Evolutionary conservation across 2,888 invertebrate species (phyloP).

Genomic region (Tupiocoris notatus): DNA sequence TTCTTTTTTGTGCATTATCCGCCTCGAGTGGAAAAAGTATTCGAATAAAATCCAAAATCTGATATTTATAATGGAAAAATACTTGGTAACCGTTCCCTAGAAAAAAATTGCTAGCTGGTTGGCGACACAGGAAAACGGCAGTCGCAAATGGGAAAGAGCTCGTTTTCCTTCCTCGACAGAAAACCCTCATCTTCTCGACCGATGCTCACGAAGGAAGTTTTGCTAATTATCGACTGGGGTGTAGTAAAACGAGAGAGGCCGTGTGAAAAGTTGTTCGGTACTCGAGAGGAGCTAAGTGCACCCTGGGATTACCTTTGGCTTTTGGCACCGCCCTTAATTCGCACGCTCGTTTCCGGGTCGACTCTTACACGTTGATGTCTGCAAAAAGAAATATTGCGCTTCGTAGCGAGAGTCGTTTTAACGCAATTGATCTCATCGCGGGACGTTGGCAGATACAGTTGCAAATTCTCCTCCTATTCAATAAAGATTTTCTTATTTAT

Average conservation of each 20-base stretch:
- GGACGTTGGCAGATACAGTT: too few relatives aligned
- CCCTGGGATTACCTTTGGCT: not conserved
- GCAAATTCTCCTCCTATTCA: too few relatives aligned
- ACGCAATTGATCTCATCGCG: too few relatives aligned
- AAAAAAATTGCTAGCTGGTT: too few relatives aligned
- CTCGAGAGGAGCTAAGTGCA: not conserved
- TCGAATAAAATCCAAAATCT: too few relatives aligned
- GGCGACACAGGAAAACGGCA: conserved; percentile 6
- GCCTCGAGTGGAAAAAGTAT: too few relatives aligned
- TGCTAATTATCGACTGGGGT: conserved; percentile 18
- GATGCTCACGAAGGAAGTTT: not conserved
- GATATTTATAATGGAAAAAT: too few relatives aligned
- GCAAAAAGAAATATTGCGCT: not conserved
- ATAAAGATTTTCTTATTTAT: too few relatives aligned
- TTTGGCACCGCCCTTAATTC: not conserved
- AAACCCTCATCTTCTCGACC: not conserved
- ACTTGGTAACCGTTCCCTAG: too few relatives aligned
- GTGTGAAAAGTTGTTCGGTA: not conserved
- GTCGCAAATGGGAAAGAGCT: conserved; percentile 2
- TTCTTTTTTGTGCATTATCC: too few relatives aligned
- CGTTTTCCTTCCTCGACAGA: not conserved
- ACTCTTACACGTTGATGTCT: not conserved
- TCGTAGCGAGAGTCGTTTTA: too few relatives aligned
- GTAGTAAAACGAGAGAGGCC: not conserved
- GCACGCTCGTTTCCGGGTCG: not conserved